phyloP scores from a whole-genome alignment of 2,797 vertebrate species.

The Hylomyscus alleni region DNA sequence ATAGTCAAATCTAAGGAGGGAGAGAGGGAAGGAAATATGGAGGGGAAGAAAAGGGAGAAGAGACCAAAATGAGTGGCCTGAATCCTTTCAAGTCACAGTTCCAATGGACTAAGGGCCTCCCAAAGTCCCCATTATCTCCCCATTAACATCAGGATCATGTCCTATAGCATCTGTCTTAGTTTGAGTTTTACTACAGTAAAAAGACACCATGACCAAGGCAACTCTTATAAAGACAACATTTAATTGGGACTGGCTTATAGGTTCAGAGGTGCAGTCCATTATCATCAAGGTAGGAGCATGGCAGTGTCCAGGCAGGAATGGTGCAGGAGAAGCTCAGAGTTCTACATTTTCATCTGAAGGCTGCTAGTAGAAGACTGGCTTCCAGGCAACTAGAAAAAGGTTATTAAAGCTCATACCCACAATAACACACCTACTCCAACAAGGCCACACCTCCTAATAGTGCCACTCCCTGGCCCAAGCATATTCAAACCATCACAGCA shows the following conservation, averaged over 20 bases:
- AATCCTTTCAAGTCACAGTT: neutral
- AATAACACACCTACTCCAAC: neutral
- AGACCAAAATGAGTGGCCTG: fast-evolving
- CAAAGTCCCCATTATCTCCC: neutral
- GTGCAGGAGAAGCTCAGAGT: neutral
- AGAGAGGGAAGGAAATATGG: neutral
- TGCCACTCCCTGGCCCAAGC: neutral
- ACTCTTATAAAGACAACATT: neutral
- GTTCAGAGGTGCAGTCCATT: neutral
- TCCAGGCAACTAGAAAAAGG: neutral
- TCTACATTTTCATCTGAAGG: neutral
- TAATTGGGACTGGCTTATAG: neutral
- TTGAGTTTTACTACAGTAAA: neutral
- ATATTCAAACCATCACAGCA: neutral
- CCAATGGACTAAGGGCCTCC: neutral
- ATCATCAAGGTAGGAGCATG: neutral
- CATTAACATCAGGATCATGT: neutral
- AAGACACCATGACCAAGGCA: neutral
- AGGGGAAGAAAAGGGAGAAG: neutral
- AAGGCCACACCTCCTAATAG: neutral
- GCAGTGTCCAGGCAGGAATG: neutral
- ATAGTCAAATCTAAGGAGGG: neutral
- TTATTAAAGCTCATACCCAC: neutral
- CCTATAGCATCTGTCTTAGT: neutral
- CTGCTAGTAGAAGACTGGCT: neutral